Base-by-base conservation (phyloP, 2,113 vertebrate species). In the Bungarus multicinctus region DNA sequence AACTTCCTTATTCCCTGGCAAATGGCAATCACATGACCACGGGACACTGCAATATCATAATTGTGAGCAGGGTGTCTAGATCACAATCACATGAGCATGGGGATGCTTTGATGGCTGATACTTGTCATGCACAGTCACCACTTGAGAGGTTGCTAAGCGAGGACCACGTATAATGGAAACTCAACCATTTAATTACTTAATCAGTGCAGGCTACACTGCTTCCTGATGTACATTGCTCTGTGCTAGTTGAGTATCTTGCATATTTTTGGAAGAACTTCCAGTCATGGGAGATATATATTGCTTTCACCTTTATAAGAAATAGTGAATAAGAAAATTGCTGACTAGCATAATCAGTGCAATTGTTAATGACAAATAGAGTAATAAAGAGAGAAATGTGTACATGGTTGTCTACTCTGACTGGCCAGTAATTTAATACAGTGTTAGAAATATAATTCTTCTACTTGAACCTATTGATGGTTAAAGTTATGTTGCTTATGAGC, bases 361-460 rank as follows among this genome's bases (percentile, higher is more conserved):
- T 23, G 22, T 87, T 57, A 88, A 64, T 94, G 88, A 87, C 93
- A 95, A 94, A 87, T 30, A 91, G 81, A 94, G 47, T 64, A n/a
- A 52, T 45, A 58, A 93, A 91, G 50, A 18, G 27, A 89, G 47
- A 93, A 89, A 96, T 69, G 27, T 39, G 10, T 25, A 57, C 94
- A 92, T 90, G 87, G n/a, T 69, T n/a, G 60, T n/a, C 60, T n/a
- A n/a, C 11, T n/a, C 60, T 5, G 4, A 69, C 3, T 69, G 60
- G 60, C 30, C 30, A 69, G 60, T 69, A 69, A 69, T 69, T 69
- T 14, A n/a, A 69, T n/a, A n/a, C 1, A 0, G 27, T 69, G 27
- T 69, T 11, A 69, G 27, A 69, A 69, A 69, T 69, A 69, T n/a
- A n/a, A 69, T 69, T n/a, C 30, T 4, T n/a, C 60, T 69, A 14